phyloP scores from a whole-genome alignment of 2,888 invertebrate genomes.

The Ceriagrion tenellum region DNA sequence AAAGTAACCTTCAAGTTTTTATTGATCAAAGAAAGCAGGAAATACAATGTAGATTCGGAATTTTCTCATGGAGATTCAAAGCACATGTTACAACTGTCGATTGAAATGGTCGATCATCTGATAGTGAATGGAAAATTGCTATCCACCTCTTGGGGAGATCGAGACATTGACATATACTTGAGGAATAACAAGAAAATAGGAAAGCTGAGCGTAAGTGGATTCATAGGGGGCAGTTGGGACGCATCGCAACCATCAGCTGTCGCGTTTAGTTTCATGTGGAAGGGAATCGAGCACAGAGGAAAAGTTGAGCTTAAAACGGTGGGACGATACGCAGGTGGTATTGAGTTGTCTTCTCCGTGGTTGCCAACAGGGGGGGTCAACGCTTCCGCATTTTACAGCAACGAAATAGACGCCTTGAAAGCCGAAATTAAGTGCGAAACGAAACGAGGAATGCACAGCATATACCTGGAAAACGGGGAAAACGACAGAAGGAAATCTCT shows the following conservation, averaged over 20 bases:
- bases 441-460: slow-evolving; percentile 21
- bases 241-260: neutral
- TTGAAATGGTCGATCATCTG: neutral
- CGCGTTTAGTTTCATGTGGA: neutral
- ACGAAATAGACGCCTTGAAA: slow-evolving; percentile 40
- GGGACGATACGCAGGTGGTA: neutral
- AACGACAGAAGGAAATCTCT: neutral
- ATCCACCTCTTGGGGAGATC: slow-evolving; percentile 9
- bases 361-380: slow-evolving; percentile 50
- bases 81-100: neutral
- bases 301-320: slow-evolving; percentile 28
- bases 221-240: slow-evolving; percentile 31
- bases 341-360: slow-evolving; percentile 30
- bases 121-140: neutral
- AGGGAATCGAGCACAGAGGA: slow-evolving; percentile 2
- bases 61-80: slow-evolving; percentile 15
- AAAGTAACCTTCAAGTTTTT: neutral
- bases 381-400: neutral
- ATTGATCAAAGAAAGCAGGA: neutral
- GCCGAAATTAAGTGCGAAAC: slow-evolving; percentile 49
- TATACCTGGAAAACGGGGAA: neutral
- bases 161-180: slow-evolving; percentile 40
- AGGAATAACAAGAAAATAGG: slow-evolving; percentile 53
- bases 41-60: neutral
- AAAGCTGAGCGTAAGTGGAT: slow-evolving; percentile 3